phyloP scores from a whole-genome alignment of 2,113 vertebrate species.

The Bos javanicus region DNA sequence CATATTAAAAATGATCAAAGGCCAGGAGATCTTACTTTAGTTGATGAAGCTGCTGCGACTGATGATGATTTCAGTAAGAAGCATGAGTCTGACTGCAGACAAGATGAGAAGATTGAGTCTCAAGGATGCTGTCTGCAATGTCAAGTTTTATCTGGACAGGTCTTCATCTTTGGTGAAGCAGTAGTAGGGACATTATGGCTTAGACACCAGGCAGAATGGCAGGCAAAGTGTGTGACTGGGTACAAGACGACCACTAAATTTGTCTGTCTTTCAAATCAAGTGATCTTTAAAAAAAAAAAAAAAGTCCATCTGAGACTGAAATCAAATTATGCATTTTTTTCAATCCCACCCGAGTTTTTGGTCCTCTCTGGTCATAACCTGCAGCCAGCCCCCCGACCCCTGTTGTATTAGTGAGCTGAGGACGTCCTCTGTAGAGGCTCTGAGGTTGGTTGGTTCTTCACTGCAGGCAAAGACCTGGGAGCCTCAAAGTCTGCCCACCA shows the following conservation, averaged over 20 bases:
- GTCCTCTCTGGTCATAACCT: neutral
- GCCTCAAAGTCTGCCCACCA: neutral
- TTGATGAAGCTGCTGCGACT: neutral
- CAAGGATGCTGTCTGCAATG: neutral
- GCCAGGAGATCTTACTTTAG: neutral
- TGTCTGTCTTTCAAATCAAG: neutral
- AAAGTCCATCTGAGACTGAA: neutral
- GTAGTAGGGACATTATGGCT: neutral
- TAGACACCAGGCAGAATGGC: neutral
- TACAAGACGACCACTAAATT: neutral
- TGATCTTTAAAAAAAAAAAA: neutral
- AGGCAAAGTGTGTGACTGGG: neutral
- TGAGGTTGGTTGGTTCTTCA: neutral
- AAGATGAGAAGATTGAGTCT: neutral
- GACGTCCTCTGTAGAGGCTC: neutral
- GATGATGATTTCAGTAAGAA: neutral
- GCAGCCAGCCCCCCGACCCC: neutral
- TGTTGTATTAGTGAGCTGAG: neutral
- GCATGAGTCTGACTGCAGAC: neutral
- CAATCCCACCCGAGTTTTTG: neutral
- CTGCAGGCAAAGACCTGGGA: neutral
- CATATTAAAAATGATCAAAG: neutral
- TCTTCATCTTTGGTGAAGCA: neutral
- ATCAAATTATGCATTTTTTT: neutral
- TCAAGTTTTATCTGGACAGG: neutral